Evolutionary conservation across 2,888 invertebrate genomes (phyloP), one percentile per base, ranked within the genome.

Genomic region (Bursaphelenchus okinawaensis): DNA sequence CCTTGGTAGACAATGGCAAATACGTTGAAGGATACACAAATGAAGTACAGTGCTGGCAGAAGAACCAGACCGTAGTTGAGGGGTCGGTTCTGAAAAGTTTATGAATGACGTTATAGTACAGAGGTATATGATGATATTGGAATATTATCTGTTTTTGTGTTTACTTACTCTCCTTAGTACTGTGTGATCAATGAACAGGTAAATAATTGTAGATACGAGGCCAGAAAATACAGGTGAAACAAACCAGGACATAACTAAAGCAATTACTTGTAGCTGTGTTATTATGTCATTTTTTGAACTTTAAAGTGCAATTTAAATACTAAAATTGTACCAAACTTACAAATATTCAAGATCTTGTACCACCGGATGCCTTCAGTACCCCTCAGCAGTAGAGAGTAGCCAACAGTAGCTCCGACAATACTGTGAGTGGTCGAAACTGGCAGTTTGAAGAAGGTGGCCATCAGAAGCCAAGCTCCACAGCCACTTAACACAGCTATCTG

Each of bases 381-480:
- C 78, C 90, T 88, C 57, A 92, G 91, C 2, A 94, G 92, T 69
- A 98, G 87, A 54, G 93, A 92, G 85, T 95, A 98, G 12, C 98
- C 98, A 67, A 98, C 90, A 0, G 95, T 93, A 51, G 96, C 93
- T 26, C 98, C 98, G 52, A 98, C 95, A 81, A 98, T 95, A 77
- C 93, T 93, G 86, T 98, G 98, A 1, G 98, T 98, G 40, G 95
- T 96, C n/a, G 95, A 96, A 66, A 98, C 94, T 6, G 98, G 98
- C 81, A 98, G 87, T 81, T 92, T 90, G 68, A 96, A 87, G 76
- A 92, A 91, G 8, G 98, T 98, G 9, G 98, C 98, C 19, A 91
- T 86, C 70, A 98, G 86, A 78, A 96, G 86, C 96, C 96, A 98
- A 59, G 90, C 87, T 52, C 93, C 94, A 73, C 93, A 91, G 55